Evolutionary conservation across 1,140 invertebrate species (phyloP), one percentile per base, ranked within the genome.

Genomic region (Drosophila quadrilineata): DNA sequence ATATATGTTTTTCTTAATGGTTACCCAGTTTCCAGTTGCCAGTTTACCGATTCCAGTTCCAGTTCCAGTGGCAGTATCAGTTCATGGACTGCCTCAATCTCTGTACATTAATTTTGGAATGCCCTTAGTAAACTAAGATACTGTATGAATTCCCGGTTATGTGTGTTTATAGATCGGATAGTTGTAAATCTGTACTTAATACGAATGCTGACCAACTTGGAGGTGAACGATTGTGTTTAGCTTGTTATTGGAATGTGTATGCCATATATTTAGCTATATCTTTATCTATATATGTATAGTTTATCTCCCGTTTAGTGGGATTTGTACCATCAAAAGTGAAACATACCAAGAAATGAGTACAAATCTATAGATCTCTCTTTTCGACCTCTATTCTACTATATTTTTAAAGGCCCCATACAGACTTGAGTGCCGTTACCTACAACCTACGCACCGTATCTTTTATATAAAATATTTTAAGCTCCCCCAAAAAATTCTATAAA

Each of bases 221-320:
- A 35, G 8, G 28, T 67, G 48, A 68, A 56, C 14, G 68, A 77
- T 58, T 75, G 57, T 67, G 72, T 63, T 50, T 69, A 75, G 62
- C 58, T 76, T 77, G 66, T 36, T n/a, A n/a, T n/a, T 84, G 77
- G 77, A 84, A 84, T 84, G 77, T 85, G 75, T 64, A 67, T 84
- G 77, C 77, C 1, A 71, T 45, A 33, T 46, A 53, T 38, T 46
- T n/a, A n/a, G n/a, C 29, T 52, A 66, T 66, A 59, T 58, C 26
- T 41, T 21, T 26, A 29, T 31, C 6, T 38, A 38, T 49, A 50
- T 60, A 50, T 65, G 35, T 8, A 5, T 67, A 48, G 28, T 43
- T 62, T 17, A 43, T 35, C 19, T 53, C 63, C 56, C 56, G 38
- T 22, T 22, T 52, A 49, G 58, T 29, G 26, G 41, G 65, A 63